phyloP scores from a whole-genome alignment of 2,888 invertebrate species.

The Schizaphis graminum region DNA sequence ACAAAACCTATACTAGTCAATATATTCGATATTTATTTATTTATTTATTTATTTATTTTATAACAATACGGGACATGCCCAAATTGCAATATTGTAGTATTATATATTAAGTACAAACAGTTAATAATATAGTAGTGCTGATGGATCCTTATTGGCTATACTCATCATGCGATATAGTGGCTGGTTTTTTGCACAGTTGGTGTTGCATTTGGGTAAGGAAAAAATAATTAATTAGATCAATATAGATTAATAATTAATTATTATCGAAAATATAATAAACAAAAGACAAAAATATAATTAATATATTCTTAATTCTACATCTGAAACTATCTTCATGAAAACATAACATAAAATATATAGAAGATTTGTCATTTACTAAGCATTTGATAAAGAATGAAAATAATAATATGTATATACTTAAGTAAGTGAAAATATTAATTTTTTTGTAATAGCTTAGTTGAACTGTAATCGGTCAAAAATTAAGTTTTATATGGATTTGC shows the following conservation, averaged over 20 bases:
- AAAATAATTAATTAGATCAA: too few relatives aligned
- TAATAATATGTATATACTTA: not conserved
- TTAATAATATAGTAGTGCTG: too few relatives aligned
- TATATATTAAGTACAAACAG: too few relatives aligned
- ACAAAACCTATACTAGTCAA: not conserved
- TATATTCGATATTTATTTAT: too few relatives aligned
- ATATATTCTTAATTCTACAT: not conserved
- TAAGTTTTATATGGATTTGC: not conserved
- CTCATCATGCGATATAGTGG: too few relatives aligned
- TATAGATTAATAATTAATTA: too few relatives aligned
- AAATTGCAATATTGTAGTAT: too few relatives aligned
- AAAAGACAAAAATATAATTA: not conserved
- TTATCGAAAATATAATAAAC: not conserved
- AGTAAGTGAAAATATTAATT: not conserved
- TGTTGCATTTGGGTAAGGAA: too few relatives aligned
- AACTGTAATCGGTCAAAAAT: not conserved
- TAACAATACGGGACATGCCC: too few relatives aligned
- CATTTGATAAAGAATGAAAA: not conserved
- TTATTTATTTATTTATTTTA: too few relatives aligned
- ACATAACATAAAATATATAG: not conserved
- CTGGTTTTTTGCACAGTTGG: too few relatives aligned
- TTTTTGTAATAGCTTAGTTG: not conserved
- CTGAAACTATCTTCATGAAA: not conserved
- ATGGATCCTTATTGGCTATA: too few relatives aligned
- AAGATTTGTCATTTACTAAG: not conserved